These are phyloP conservation scores for Gymnoscelis rufifasciata DNA, from an alignment of 2,888 invertebrate genomes.

Conservation along the genomic window DNA sequence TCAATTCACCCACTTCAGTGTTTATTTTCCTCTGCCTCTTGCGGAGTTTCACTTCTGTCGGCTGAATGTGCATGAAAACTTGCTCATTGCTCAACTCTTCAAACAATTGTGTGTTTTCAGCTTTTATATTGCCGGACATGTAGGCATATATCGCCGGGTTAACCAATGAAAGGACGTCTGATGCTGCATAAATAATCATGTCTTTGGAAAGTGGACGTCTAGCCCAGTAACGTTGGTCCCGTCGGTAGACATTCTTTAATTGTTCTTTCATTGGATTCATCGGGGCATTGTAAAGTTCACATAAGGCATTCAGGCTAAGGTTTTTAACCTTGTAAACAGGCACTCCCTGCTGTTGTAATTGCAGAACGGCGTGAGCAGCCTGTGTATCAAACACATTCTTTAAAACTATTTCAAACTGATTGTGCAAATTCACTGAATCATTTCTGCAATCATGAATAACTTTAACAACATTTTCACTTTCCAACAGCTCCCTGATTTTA, in stretches of 20 bases:
- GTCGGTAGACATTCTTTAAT: conserved; percentile 89
- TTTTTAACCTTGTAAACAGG: conserved; percentile 97
- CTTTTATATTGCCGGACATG: conserved; percentile 82
- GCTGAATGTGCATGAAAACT: conserved; percentile 89
- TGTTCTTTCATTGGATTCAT: conserved; percentile 95
- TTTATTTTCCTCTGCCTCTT: conserved; percentile 95
- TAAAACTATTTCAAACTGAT: conserved; percentile 90
- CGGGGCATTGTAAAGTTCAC: conserved; percentile 92
- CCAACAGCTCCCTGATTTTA: conserved; percentile 88
- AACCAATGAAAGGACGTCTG: conserved; percentile 91
- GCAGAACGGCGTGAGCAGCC: conserved; percentile 94
- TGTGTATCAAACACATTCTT: conserved; percentile 95
- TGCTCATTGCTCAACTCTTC: conserved; percentile 93
- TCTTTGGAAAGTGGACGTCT: conserved; percentile 92
- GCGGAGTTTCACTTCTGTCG: conserved; percentile 90
- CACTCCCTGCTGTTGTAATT: conserved; percentile 92
- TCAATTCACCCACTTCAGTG: conserved; percentile 92
- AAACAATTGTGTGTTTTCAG: conserved; percentile 85
- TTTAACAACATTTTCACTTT: conserved; percentile 89
- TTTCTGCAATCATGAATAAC: conserved; percentile 96
- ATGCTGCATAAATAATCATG: conserved; percentile 94
- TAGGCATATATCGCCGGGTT: conserved; percentile 90
- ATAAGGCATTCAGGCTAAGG: conserved; percentile 93
- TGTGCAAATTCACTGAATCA: conserved; percentile 91
- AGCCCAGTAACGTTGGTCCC: conserved; percentile 94